Base-by-base conservation (phyloP, 2,888 invertebrate genomes). In the Priocnemis perturbator region DNA sequence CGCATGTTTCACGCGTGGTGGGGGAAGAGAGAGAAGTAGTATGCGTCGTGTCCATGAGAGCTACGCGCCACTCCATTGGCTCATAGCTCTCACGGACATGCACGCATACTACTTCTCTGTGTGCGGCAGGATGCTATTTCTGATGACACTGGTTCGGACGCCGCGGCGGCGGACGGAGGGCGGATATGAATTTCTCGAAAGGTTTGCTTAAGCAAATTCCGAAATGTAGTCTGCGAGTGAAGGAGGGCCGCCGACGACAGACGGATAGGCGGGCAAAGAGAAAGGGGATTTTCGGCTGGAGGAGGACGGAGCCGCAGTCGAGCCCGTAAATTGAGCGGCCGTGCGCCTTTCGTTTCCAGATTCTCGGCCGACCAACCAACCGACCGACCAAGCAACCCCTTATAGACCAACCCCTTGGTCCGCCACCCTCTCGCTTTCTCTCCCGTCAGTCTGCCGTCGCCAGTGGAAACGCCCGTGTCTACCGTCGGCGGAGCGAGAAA, bases 121-220 rank as follows among this genome's bases (percentile, higher is more conserved):
- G n/a, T n/a, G n/a, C n/a, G n/a, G n/a, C n/a, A n/a, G n/a, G n/a
- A n/a, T n/a, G n/a, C n/a, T n/a, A n/a, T n/a, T n/a, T n/a, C n/a
- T n/a, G n/a, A n/a, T n/a, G n/a, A n/a, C n/a, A n/a, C n/a, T n/a
- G n/a, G n/a, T n/a, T n/a, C 26, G 20, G 17, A 26, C 14, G 50
- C 15, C 50, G n/a, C 19, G 5, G 17, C 21, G 7, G 45, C 14
- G 1, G 45, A 21, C 37, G n/a, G 20, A 5, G 50, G 69, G 47
- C 74, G 81, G 81, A 84, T 85, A 85, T 85, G 85, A 84, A 85
- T 82, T 81, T 80, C 83, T 71, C 67, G 80, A 72, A 73, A 73
- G 81, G 84, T 85, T 85, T 85, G 82, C 84, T 83, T 82, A 85
- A 82, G 85, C 81, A 85, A 85, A 85, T 83, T 84, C 82, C 79